A percentile compares a stretch with the other conserved stretches of the same genome.
Evolutionary conservation across 1,140 invertebrate species (phyloP).

Genomic region (Ericerus pela): DNA sequence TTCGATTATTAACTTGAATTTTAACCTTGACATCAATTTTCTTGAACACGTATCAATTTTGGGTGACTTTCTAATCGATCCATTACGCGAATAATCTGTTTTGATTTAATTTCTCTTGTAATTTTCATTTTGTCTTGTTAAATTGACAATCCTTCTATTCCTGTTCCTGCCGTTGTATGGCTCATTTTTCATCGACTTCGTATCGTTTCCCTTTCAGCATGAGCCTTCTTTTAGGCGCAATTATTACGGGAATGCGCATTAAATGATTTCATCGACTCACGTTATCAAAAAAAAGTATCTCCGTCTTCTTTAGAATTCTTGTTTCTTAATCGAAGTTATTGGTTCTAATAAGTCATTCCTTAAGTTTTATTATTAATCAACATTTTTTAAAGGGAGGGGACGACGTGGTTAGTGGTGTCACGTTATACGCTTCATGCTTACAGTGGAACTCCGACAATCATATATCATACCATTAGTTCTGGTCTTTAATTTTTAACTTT

Average conservation of each 20-base stretch:
- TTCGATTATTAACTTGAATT: neutral
- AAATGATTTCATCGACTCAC: too few species aligned
- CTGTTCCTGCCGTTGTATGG: neutral
- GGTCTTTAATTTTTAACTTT: neutral
- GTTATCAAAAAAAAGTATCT: too few species aligned
- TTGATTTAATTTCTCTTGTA: neutral
- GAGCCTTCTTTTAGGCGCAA: too few species aligned
- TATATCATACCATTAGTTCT: neutral
- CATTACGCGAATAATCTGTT: too few species aligned
- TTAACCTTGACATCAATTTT: slow-evolving; percentile 9
- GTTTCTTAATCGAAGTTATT: too few species aligned
- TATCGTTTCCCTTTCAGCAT: too few species aligned
- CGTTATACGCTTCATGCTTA: too few species aligned
- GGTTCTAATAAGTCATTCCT: neutral
- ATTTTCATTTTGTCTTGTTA: neutral
- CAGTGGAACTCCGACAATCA: neutral
- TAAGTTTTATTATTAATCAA: neutral
- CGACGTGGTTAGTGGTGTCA: neutral
- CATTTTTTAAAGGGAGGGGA: neutral
- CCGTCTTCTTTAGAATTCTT: too few species aligned
- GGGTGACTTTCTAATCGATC: neutral
- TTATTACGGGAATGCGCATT: too few species aligned
- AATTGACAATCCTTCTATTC: neutral
- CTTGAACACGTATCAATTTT: neutral
- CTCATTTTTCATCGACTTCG: neutral